phyloP scores from a whole-genome alignment of 2,797 vertebrate genomes.

The Sternarchorhynchus goeldii region DNA sequence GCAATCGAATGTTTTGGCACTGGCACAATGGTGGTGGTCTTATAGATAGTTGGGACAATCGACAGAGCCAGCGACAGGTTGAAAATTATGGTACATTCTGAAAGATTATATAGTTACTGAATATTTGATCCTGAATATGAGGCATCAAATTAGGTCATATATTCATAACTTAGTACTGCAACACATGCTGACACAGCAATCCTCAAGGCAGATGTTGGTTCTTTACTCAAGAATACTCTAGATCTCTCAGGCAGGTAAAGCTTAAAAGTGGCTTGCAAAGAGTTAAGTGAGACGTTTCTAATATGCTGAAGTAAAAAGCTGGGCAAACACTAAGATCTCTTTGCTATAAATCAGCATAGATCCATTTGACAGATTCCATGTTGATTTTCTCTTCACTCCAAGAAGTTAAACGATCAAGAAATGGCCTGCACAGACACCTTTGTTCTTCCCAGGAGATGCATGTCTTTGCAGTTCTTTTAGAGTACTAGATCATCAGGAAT shows the following conservation, averaged over 20 bases:
- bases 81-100: neutral
- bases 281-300: neutral
- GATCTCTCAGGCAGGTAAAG: conserved; percentile 20
- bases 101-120: neutral
- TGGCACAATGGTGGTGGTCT: no score
- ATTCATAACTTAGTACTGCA: neutral
- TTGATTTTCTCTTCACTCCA: no score
- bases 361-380: no score
- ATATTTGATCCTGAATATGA: neutral
- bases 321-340: neutral
- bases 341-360: no score
- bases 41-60: no score
- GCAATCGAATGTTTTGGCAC: no score
- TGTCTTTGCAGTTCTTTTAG: neutral
- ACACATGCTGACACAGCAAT: neutral
- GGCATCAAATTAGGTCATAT: neutral
- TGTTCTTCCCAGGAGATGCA: no score
- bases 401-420: no score
- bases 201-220: conserved; percentile 41
- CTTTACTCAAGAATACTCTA: conserved; percentile 32
- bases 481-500: conserved; percentile 18
- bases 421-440: no score
- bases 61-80: no score
- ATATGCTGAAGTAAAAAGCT: neutral
- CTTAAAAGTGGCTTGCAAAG: neutral